Percentiles rank a stretch among this genome's conserved stretches.
These are phyloP conservation scores for Alosa sapidissima DNA, from an alignment of 2,797 vertebrate genomes.

Conservation along the genomic window DNA sequence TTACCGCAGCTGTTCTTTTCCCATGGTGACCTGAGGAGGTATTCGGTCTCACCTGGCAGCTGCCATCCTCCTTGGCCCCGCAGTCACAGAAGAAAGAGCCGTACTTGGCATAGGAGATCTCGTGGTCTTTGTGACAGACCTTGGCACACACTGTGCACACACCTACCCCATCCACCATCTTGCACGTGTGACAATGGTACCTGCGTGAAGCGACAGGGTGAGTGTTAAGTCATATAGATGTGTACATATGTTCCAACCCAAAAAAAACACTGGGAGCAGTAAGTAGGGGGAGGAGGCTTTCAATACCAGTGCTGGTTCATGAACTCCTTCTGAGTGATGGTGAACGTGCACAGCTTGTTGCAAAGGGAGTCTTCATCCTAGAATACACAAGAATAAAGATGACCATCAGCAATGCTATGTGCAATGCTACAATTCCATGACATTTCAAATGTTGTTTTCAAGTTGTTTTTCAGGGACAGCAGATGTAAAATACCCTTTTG, in stretches of 20 bases:
- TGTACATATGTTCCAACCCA: neutral
- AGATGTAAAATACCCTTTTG: no score
- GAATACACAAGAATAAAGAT: slow-evolving; percentile 41
- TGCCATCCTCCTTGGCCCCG: slow-evolving; percentile 98
- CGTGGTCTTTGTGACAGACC: slow-evolving; percentile 99
- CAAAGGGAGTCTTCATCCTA: slow-evolving; percentile 99
- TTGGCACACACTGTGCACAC: slow-evolving; percentile 99
- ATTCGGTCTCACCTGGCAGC: slow-evolving; percentile 94
- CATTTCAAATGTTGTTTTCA: no score
- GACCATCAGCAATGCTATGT: no score
- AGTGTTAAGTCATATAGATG: neutral
- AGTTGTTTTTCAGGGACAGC: no score
- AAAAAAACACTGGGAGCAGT: neutral
- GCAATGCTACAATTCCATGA: no score
- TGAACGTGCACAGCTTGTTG: slow-evolving; percentile 98
- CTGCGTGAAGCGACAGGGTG: slow-evolving; percentile 68
- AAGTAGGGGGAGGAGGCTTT: slow-evolving; percentile 11
- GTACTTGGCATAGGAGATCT: slow-evolving; percentile 99
- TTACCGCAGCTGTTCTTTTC: slow-evolving; percentile 84
- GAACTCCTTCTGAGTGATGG: slow-evolving; percentile 99
- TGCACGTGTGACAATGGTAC: slow-evolving; percentile 99
- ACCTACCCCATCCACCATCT: slow-evolving; percentile 99
- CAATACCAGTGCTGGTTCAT: slow-evolving; percentile 98
- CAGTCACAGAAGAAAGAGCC: slow-evolving; percentile 99
- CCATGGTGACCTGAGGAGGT: slow-evolving; percentile 84